phyloP scores from a whole-genome alignment of 2,797 vertebrate species.

The Mionectes olivaceus region DNA sequence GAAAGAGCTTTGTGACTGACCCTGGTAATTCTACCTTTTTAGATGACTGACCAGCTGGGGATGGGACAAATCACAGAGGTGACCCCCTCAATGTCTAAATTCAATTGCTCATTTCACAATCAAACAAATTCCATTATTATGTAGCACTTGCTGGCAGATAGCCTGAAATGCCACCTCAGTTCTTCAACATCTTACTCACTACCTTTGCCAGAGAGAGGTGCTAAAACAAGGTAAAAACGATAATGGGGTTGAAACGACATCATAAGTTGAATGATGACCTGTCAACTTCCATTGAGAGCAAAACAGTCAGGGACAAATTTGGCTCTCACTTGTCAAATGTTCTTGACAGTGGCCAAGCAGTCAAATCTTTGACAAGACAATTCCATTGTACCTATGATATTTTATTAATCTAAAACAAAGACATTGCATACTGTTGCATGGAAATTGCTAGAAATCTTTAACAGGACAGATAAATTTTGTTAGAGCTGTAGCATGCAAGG shows the following conservation, averaged over 20 bases:
- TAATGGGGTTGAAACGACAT: constrained; percentile 48
- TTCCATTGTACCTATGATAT: constrained; percentile 48
- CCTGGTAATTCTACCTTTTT: constrained; percentile 13
- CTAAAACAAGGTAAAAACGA: constrained; percentile 57
- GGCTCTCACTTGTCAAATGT: background rate
- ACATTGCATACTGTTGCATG: constrained; percentile 41
- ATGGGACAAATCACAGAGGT: constrained; percentile 34
- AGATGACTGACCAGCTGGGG: constrained; percentile 10
- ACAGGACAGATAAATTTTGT: constrained; percentile 32
- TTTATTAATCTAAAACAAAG: constrained; percentile 70
- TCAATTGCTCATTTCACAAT: constrained; percentile 54
- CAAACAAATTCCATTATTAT: constrained; percentile 62
- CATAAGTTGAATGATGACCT: constrained; percentile 59
- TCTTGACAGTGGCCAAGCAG: constrained; percentile 39
- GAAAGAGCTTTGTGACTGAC: constrained; percentile 57
- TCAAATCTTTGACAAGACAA: constrained; percentile 55
- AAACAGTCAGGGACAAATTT: constrained; percentile 44
- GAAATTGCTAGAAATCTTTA: constrained; percentile 63
- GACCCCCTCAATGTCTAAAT: constrained; percentile 37
- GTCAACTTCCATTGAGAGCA: constrained; percentile 37
- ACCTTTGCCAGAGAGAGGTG: constrained; percentile 49
- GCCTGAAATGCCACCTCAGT: constrained; percentile 41
- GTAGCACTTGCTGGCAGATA: constrained; percentile 35
- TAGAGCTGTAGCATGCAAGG: constrained; percentile 48
- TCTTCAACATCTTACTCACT: constrained; percentile 25